Percentiles rank a stretch among this genome's conserved stretches.
phyloP scores from a whole-genome alignment of 2,113 vertebrate species.

The Deroptyus accipitrinus region DNA sequence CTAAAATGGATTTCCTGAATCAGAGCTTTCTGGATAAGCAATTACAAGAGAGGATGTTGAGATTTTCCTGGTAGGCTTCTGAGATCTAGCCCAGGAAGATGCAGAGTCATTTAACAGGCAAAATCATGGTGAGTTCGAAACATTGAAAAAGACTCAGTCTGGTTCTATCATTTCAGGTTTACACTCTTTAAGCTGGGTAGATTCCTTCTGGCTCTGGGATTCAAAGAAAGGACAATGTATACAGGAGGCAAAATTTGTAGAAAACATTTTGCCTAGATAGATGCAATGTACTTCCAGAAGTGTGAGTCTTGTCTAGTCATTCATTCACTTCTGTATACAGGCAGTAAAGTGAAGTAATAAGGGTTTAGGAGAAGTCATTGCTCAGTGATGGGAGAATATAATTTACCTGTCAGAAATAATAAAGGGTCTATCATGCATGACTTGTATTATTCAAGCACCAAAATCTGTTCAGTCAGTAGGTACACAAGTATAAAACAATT shows the following conservation, averaged over 20 bases:
- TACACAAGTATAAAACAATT: background rate
- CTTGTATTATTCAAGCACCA: background rate
- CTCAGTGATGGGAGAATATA: background rate
- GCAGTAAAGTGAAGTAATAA: background rate
- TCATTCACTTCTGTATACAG: background rate
- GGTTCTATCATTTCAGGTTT: background rate
- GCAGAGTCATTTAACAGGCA: background rate
- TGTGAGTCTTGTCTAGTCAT: background rate
- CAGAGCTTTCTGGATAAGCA: background rate
- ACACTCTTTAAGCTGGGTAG: background rate
- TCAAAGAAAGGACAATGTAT: background rate
- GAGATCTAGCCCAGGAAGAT: background rate
- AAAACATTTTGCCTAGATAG: background rate
- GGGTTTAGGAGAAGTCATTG: background rate
- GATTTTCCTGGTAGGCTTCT: background rate
- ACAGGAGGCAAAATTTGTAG: background rate
- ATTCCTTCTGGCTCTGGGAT: background rate
- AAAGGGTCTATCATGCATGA: background rate
- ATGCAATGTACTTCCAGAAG: background rate
- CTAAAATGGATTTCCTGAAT: background rate
- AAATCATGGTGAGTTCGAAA: background rate
- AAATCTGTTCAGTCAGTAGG: background rate
- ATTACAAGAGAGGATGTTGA: background rate
- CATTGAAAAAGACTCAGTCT: background rate
- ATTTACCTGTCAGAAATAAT: background rate